Base-by-base conservation (phyloP, 2,888 invertebrate genomes). In the Pterostichus madidus region DNA sequence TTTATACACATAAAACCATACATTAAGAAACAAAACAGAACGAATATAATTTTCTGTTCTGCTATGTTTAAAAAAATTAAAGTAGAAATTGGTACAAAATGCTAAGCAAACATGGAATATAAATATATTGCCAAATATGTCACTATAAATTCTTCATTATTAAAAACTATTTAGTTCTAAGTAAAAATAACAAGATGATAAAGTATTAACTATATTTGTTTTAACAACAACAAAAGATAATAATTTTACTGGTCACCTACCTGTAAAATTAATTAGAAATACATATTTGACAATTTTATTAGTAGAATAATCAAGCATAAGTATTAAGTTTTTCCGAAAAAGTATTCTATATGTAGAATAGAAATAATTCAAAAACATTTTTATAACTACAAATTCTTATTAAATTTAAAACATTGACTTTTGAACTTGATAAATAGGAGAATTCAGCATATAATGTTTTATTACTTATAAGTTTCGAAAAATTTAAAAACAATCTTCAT, bases 261-360 rank as follows among this genome's bases (percentile, higher is more conserved):
- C 75, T 73, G 39, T 2, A 15, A 64, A 10, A 24, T 4, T 64
- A 61, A 6, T 17, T 15, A 31, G 61, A 61, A 39, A 71, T 4
- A 71, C 68, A 44, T 71, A 71, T 71, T 71, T 71, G 68, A 71
- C 68, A 71, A 71, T 71, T 71, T 71, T 71, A 15, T 71, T 71
- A 71, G 68, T 71, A 44, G 68, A 44, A 71, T 44, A 44, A 71
- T 56, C 17, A 17, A 17, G 13, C 17, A 56, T 71, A 44, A 17
- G 44, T 6, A n/a, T 39, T 24, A 71, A 68, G 44, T 71, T 8
- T 59, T 17, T 59, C 24, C 59, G 17, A 24, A 56, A 10, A 56
- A 1, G 8, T 17, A 6, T 8, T 17, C 13, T 53, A 53, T 3
- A 10, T 31, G 5, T 39, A 39, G 39, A 39, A 39, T 39, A 39